Conservation (phyloP, 2,113 vertebrate genomes). For the Rhinoderma darwinii region DNA sequence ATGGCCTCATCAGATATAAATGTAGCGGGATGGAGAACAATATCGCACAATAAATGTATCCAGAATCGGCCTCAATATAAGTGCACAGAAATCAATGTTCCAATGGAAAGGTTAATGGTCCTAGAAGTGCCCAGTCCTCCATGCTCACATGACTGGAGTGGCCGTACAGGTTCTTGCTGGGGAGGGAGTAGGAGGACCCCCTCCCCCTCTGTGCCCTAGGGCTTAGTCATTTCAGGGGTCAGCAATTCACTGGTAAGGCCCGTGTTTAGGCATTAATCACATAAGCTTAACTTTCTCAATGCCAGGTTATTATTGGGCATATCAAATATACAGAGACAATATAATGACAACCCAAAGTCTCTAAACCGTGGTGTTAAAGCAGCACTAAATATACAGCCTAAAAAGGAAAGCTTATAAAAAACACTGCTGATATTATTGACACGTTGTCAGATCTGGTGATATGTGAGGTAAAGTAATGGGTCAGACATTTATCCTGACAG, state of each 20-base stretch:
- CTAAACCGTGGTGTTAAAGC: not conserved
- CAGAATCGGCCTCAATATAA: not conserved
- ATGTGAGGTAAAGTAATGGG: not conserved
- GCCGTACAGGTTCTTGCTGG: slow-evolving; percentile 8
- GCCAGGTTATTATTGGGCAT: not conserved
- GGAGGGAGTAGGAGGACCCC: not conserved
- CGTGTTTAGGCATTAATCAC: not conserved
- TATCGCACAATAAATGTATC: not conserved
- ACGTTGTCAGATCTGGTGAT: not conserved
- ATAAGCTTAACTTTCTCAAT: not conserved
- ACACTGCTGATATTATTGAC: not conserved
- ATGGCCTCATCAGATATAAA: too few relatives aligned
- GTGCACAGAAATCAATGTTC: not conserved
- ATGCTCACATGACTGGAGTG: slow-evolving; percentile 11
- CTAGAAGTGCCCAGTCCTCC: not conserved
- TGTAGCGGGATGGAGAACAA: too few relatives aligned
- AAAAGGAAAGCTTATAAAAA: slow-evolving; percentile 5
- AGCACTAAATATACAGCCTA: not conserved
- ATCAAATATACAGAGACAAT: not conserved
- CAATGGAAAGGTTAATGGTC: slow-evolving; percentile 7
- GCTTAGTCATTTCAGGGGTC: slow-evolving; percentile 25
- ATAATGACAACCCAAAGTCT: not conserved
- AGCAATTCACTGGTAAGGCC: not conserved
- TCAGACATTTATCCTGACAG: not conserved
- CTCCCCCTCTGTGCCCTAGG: slow-evolving; percentile 4